These are phyloP conservation scores for Zaprionus lachaisei DNA, from an alignment of 1,140 invertebrate genomes.

Conservation along the genomic window DNA sequence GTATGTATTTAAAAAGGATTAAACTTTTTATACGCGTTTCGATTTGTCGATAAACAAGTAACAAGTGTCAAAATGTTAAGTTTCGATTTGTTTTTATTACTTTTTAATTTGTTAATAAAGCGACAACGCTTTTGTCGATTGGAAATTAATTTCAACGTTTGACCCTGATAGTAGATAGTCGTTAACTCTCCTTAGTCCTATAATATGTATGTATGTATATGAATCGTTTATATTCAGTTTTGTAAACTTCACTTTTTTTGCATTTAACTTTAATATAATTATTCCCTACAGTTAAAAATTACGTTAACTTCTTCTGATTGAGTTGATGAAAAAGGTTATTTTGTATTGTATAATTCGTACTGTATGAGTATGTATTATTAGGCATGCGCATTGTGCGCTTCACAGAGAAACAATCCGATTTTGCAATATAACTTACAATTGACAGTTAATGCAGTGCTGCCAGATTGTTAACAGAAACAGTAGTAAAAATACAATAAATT, in stretches of 20 bases:
- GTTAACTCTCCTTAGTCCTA: not conserved
- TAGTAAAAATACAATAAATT: too few relatives aligned
- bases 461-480: not conserved
- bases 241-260: not conserved
- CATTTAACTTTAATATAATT: not conserved
- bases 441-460: slow-evolving; percentile 15
- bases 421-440: not conserved
- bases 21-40: too few relatives aligned
- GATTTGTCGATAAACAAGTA: not conserved
- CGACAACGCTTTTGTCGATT: not conserved
- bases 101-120: not conserved
- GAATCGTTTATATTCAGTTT: not conserved
- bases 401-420: slow-evolving; percentile 1
- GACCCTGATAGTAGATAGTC: not conserved
- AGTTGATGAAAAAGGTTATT: slow-evolving; percentile 57
- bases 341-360: slow-evolving; percentile 69
- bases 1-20: too few relatives aligned
- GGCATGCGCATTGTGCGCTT: slow-evolving; percentile 57
- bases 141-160: not conserved
- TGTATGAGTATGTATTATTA: slow-evolving; percentile 10
- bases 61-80: not conserved
- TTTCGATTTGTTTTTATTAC: not conserved
- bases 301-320: slow-evolving; percentile 6
- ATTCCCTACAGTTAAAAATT: slow-evolving; percentile 9
- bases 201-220: not conserved